phyloP scores from a whole-genome alignment of 2,797 vertebrate genomes.

The Sciurus carolinensis region DNA sequence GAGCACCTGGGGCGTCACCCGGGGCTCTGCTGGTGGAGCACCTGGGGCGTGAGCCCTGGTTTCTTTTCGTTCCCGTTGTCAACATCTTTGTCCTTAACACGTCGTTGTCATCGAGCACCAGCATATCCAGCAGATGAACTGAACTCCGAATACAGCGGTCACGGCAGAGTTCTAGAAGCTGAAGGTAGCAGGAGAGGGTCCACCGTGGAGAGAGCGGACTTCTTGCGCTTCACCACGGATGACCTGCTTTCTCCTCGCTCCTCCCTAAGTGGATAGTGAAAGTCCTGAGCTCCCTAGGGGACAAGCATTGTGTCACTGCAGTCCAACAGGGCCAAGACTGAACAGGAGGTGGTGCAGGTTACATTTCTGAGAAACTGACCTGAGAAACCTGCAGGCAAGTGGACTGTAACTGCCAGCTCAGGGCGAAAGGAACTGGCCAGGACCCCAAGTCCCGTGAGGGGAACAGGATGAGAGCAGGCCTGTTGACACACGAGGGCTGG shows the following conservation, averaged over 20 bases:
- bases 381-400: not conserved
- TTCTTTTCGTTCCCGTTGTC: not conserved
- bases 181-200: not conserved
- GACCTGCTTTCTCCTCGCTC: not conserved
- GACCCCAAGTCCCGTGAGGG: not conserved
- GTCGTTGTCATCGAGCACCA: not conserved
- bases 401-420: no score
- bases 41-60: not conserved
- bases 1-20: no score
- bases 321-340: not conserved
- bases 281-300: not conserved
- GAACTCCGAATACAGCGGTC: not conserved
- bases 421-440: no score
- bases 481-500: not conserved
- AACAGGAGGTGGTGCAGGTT: slow-evolving; percentile 52
- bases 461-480: not conserved
- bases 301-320: not conserved
- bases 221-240: not conserved
- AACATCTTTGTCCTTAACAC: not conserved
- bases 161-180: not conserved
- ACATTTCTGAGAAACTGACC: not conserved
- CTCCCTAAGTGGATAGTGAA: not conserved
- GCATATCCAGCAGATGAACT: not conserved
- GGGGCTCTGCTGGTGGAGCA: no score
- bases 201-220: not conserved